Evolutionary conservation across 2,113 vertebrate genomes (phyloP).

Genomic region (Megaptera novaeangliae): DNA sequence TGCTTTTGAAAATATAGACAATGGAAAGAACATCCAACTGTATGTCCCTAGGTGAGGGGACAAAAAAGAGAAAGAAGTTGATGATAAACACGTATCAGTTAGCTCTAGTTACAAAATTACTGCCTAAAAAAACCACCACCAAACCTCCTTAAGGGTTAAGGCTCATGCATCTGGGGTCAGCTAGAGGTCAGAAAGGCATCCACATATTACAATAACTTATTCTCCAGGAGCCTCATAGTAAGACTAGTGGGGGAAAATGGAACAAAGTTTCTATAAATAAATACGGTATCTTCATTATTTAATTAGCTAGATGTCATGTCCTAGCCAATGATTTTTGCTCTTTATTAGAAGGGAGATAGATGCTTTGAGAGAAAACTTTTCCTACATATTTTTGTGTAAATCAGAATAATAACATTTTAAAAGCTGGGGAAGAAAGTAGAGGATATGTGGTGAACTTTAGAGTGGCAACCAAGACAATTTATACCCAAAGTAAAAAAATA

Average conservation of each 20-base stretch:
- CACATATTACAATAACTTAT: background rate
- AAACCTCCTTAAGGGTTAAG: background rate
- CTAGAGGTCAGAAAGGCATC: background rate
- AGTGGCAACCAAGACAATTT: background rate
- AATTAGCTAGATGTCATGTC: background rate
- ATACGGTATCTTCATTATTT: background rate
- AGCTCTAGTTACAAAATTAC: background rate
- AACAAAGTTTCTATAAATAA: background rate
- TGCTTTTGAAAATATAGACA: background rate
- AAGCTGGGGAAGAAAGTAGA: background rate
- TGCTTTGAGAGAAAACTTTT: background rate
- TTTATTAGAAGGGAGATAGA: background rate
- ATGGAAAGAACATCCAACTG: background rate
- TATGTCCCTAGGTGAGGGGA: background rate
- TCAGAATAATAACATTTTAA: background rate
- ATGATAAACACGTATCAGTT: background rate
- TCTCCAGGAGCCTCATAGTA: background rate
- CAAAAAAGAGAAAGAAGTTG: background rate
- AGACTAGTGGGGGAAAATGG: background rate
- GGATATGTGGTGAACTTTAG: background rate
- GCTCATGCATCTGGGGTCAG: background rate
- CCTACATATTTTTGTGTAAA: background rate
- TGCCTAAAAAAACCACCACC: background rate
- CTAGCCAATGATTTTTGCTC: background rate
- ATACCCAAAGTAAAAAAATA: background rate